A percentile compares a stretch with the other conserved stretches of the same genome.
Conservation (phyloP, 2,888 invertebrate species). For the Xylota segnis region DNA sequence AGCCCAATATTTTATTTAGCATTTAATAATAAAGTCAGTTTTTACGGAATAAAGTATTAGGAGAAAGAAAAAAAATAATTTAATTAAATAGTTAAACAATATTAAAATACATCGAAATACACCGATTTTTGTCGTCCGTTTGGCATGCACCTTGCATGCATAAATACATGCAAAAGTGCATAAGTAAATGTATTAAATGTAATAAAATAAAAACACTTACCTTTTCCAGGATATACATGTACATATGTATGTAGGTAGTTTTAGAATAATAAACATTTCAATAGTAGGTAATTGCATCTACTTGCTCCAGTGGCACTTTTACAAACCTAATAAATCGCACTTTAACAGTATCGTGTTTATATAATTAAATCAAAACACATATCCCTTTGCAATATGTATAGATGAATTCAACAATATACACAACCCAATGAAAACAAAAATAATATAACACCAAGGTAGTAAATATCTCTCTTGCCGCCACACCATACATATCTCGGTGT, state of each 20-base stretch:
- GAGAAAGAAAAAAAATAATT: no score
- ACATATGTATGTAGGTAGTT: no score
- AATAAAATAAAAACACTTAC: background rate
- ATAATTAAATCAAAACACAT: constrained; percentile 74
- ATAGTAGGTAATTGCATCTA: constrained; percentile 28
- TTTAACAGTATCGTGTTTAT: constrained; percentile 50
- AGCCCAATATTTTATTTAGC: no score
- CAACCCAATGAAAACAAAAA: constrained; percentile 58
- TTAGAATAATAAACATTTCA: constrained; percentile 37
- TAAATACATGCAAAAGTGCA: background rate
- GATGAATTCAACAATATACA: constrained; percentile 45
- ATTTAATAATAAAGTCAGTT: no score
- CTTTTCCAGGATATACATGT: background rate
- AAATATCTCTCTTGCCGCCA: constrained; percentile 60
- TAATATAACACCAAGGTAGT: constrained; percentile 68
- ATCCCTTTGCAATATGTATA: constrained; percentile 51
- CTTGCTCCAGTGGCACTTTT: constrained; percentile 50
- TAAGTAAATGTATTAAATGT: background rate
- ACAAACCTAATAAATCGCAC: constrained; percentile 65
- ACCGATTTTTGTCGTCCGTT: no score
- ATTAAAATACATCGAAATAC: no score
- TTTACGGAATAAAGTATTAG: no score
- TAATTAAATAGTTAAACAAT: no score
- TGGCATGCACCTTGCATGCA: no score
- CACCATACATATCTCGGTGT: constrained; percentile 12